Percentiles rank a stretch among this genome's conserved stretches.
These are phyloP conservation scores for Nyleta sp. DNA, from an alignment of 2,888 invertebrate species.

Conservation along the genomic window DNA sequence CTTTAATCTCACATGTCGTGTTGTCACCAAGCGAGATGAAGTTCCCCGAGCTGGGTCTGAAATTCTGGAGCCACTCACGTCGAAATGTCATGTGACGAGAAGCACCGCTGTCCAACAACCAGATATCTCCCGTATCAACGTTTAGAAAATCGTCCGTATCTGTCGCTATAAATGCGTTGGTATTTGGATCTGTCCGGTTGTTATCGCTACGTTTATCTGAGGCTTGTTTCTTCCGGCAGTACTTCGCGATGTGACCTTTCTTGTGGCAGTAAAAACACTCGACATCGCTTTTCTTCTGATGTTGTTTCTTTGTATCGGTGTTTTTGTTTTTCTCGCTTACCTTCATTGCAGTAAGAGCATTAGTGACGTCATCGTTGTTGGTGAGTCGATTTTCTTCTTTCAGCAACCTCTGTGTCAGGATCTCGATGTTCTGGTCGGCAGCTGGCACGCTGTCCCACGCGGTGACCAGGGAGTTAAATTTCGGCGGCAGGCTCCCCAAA, in stretches of 20 bases:
- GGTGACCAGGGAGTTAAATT: slow-evolving; percentile 45
- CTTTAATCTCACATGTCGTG: slow-evolving; percentile 25
- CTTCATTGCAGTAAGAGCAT: slow-evolving; percentile 19
- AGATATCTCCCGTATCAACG: slow-evolving; percentile 13
- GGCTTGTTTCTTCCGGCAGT: slow-evolving; percentile 9
- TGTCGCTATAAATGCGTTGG: neutral
- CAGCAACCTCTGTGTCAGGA: slow-evolving; percentile 56
- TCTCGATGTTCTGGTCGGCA: neutral
- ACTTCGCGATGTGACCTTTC: slow-evolving; percentile 39
- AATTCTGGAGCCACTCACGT: slow-evolving; percentile 22
- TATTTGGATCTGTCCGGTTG: neutral
- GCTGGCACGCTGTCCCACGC: neutral
- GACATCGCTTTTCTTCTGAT: slow-evolving; percentile 10
- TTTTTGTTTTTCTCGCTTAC: neutral
- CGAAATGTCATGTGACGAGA: slow-evolving; percentile 27
- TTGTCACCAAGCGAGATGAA: slow-evolving; percentile 31
- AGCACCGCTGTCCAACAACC: slow-evolving; percentile 30
- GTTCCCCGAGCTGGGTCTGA: neutral
- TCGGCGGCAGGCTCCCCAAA: slow-evolving; percentile 44
- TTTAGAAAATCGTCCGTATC: neutral
- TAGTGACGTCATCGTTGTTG: slow-evolving; percentile 19
- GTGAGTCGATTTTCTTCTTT: slow-evolving; percentile 59
- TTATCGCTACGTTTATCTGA: neutral
- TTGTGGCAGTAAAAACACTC: slow-evolving; percentile 42
- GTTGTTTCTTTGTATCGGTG: neutral